Evolutionary conservation across 2,113 vertebrate genomes (phyloP).

Genomic region (Oryzias woworae): DNA sequence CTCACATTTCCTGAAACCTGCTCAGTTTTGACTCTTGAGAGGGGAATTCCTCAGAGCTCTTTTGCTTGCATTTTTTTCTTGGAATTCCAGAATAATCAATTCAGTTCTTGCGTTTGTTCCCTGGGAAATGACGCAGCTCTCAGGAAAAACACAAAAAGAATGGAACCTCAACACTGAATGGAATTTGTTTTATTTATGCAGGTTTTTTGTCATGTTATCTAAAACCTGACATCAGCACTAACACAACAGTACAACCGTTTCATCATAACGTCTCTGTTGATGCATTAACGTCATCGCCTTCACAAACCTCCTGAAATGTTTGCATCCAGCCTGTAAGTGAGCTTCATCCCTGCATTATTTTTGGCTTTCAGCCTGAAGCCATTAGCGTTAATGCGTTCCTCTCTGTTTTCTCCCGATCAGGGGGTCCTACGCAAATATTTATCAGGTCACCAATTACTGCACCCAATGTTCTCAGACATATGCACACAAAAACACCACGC

Average conservation of each 20-base stretch:
- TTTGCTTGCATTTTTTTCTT: slow-evolving; percentile 41
- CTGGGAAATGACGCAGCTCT: not conserved
- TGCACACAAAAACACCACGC: slow-evolving; percentile 7
- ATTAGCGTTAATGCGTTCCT: slow-evolving; percentile 50
- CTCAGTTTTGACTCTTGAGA: slow-evolving; percentile 24
- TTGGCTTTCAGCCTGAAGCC: slow-evolving; percentile 45
- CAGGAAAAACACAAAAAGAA: too few relatives aligned
- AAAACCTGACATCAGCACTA: not conserved
- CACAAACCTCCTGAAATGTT: slow-evolving; percentile 25
- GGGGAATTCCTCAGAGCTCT: slow-evolving; percentile 20
- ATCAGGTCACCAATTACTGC: slow-evolving; percentile 61
- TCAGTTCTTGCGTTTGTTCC: slow-evolving; percentile 28
- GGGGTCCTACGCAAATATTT: slow-evolving; percentile 68
- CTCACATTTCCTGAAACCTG: too few relatives aligned
- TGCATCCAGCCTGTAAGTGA: slow-evolving; percentile 38
- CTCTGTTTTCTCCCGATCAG: slow-evolving; percentile 45
- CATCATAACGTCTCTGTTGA: slow-evolving; percentile 22
- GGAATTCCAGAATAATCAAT: slow-evolving; percentile 40
- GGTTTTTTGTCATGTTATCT: too few relatives aligned
- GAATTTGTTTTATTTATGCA: too few relatives aligned
- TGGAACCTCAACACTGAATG: too few relatives aligned
- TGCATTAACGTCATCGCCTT: slow-evolving; percentile 4
- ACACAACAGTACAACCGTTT: not conserved
- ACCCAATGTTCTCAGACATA: slow-evolving; percentile 30
- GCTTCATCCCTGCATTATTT: slow-evolving; percentile 46